Evolutionary conservation across 2,888 invertebrate genomes (phyloP).

Genomic region (Ecliptopera silaceata): DNA sequence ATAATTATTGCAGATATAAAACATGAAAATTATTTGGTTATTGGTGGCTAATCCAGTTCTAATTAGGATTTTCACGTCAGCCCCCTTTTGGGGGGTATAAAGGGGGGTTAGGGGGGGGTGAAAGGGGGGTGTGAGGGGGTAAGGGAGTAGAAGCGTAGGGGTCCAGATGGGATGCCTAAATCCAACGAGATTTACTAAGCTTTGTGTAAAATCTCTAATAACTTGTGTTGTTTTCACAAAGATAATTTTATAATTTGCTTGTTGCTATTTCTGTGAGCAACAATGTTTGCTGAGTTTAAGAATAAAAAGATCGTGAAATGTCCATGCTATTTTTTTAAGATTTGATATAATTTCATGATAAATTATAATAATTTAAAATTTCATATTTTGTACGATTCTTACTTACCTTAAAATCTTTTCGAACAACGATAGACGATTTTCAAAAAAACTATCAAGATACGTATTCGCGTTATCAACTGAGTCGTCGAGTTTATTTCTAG

Average conservation of each 20-base stretch:
- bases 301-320: too few relatives aligned
- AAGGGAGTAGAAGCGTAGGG: neutral
- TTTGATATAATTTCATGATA: too few relatives aligned
- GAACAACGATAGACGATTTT: too few relatives aligned
- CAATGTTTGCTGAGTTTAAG: too few relatives aligned
- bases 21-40: neutral
- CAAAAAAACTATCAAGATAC: too few relatives aligned
- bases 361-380: too few relatives aligned
- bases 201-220: conserved; percentile 8
- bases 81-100: neutral
- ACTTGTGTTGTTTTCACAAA: neutral
- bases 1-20: neutral
- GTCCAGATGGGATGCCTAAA: conserved; percentile 5
- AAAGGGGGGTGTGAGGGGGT: neutral
- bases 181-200: conserved; percentile 4
- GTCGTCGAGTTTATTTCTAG: too few relatives aligned
- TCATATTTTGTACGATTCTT: too few relatives aligned
- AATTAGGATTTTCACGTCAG: conserved; percentile 13
- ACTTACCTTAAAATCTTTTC: too few relatives aligned
- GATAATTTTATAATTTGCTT: neutral
- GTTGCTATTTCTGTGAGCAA: neutral
- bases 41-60: conserved; percentile 10
- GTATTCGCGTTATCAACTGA: too few relatives aligned
- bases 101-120: neutral
- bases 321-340: too few relatives aligned